Evolutionary conservation across 2,797 vertebrate genomes (phyloP).

Genomic region (Neomorphus geoffroyi): DNA sequence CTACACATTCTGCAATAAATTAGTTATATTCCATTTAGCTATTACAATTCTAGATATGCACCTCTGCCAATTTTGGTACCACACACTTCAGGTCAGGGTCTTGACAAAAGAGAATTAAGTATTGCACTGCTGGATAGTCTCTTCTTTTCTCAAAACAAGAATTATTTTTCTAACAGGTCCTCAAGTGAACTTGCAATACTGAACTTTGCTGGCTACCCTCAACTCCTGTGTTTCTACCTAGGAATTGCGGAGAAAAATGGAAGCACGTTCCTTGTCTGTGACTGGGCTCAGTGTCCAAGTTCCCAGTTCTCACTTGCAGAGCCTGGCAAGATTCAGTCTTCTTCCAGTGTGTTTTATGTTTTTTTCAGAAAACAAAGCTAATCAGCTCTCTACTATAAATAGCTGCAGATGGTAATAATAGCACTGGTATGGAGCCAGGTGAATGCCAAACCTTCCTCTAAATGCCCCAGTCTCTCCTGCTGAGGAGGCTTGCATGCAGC

Average conservation of each 20-base stretch:
- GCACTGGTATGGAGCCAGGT: not conserved
- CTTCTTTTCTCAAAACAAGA: not conserved
- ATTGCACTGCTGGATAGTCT: not conserved
- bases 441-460: slow-evolving; percentile 5
- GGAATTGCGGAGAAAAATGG: not conserved
- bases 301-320: not conserved
- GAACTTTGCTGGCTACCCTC: not conserved
- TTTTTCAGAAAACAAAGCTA: not conserved
- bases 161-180: not conserved
- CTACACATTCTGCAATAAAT: not conserved
- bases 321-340: not conserved
- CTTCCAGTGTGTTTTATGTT: not conserved
- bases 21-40: not conserved
- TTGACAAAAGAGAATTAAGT: not conserved
- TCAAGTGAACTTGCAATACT: not conserved
- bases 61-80: not conserved
- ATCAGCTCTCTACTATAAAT: not conserved
- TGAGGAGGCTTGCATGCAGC: not conserved
- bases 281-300: not conserved
- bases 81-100: not conserved
- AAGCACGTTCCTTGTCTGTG: not conserved
- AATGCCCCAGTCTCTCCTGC: not conserved
- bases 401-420: not conserved
- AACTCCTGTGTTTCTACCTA: not conserved
- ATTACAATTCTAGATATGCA: not conserved